Evolutionary conservation across 2,113 vertebrate species (phyloP).

Genomic region (Aspidoscelis tigris): DNA sequence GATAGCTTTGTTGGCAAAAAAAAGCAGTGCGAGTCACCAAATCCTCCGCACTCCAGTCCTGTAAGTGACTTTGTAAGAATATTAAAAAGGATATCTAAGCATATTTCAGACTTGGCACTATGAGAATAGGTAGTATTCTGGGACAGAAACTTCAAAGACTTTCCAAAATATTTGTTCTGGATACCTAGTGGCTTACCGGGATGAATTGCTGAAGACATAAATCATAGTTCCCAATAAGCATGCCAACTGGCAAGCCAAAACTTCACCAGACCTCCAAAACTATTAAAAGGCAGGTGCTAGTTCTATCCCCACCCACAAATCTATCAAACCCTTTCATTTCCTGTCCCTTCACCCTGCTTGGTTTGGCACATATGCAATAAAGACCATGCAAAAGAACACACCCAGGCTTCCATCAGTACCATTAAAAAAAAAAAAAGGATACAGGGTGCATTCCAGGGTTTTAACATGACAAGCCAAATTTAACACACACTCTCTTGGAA

Average conservation of each 20-base stretch:
- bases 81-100: background rate
- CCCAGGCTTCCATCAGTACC: background rate
- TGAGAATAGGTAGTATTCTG: background rate
- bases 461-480: background rate
- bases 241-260: background rate
- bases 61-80: background rate
- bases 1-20: background rate
- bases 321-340: background rate
- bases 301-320: background rate
- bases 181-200: background rate
- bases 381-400: background rate
- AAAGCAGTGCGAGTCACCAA: background rate
- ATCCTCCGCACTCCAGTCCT: background rate
- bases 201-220: background rate
- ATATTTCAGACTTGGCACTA: background rate
- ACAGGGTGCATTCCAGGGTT: background rate
- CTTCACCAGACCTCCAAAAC: background rate
- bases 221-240: background rate
- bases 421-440: background rate
- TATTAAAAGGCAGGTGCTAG: background rate
- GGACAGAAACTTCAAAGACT: background rate
- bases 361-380: background rate
- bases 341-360: background rate
- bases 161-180: constrained; percentile 8
- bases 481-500: background rate